phyloP scores from a whole-genome alignment of 2,888 invertebrate genomes.

The Teleiodes luculella region DNA sequence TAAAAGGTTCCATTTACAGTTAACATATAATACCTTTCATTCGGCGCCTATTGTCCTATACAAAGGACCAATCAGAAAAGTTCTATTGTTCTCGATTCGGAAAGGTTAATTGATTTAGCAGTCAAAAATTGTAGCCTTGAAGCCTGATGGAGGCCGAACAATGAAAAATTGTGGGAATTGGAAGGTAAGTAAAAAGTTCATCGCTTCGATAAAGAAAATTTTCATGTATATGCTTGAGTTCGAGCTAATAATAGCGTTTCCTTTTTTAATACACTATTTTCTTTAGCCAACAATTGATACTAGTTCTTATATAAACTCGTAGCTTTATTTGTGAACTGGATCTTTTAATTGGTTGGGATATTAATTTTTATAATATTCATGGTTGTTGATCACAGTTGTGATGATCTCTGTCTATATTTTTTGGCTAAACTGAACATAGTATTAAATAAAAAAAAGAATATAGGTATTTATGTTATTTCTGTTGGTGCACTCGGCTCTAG shows the following conservation, averaged over 20 bases:
- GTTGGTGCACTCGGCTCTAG: too few species aligned
- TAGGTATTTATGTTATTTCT: too few species aligned
- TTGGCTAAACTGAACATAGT: too few species aligned
- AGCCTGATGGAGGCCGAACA: neutral
- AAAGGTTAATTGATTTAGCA: constrained; percentile 1
- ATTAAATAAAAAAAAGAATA: too few species aligned
- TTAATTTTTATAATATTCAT: too few species aligned
- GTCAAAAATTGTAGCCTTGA: neutral
- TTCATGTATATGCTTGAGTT: neutral
- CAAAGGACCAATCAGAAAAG: constrained; percentile 1
- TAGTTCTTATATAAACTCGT: too few species aligned
- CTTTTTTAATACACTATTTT: too few species aligned
- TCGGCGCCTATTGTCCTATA: neutral
- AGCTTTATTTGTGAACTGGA: too few species aligned
- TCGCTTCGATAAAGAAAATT: neutral
- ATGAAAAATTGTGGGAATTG: neutral
- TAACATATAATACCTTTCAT: neutral
- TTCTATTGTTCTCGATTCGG: neutral
- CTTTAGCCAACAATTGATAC: too few species aligned
- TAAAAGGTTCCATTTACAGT: neutral
- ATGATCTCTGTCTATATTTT: too few species aligned
- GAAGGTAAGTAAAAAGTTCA: neutral
- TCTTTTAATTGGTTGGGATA: too few species aligned
- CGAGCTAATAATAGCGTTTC: neutral
- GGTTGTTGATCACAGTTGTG: too few species aligned